Conservation (phyloP, 2,888 invertebrate genomes). For the Euclidia mi region DNA sequence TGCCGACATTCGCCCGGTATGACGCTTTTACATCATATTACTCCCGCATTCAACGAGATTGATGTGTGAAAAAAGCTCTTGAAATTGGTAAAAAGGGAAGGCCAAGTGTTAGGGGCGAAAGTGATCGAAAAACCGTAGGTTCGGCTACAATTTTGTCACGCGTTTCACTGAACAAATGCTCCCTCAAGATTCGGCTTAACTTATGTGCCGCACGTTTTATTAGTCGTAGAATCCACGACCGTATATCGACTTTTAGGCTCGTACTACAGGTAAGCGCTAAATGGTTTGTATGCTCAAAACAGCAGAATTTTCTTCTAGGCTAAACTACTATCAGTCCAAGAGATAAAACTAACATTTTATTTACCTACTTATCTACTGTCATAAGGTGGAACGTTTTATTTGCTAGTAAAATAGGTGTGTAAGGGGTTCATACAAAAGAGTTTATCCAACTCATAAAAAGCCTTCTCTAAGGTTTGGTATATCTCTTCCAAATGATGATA, state of each 20-base stretch:
- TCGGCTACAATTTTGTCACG: constrained; percentile 87
- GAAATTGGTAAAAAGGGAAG: constrained; percentile 89
- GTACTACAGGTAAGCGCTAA: constrained; percentile 71
- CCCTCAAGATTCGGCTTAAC: constrained; percentile 84
- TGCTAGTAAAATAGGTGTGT: constrained; percentile 6
- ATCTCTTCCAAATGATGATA: constrained; percentile 3
- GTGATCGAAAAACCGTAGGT: constrained; percentile 84
- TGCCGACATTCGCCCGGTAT: constrained; percentile 63
- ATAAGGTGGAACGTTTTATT: constrained; percentile 6
- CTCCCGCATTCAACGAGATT: constrained; percentile 83
- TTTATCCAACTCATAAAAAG: constrained; percentile 9
- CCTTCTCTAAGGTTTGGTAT: constrained; percentile 1
- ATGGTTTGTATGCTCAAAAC: constrained; percentile 48
- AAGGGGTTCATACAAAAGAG: constrained; percentile 6
- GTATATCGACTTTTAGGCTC: constrained; percentile 73
- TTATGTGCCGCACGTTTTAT: constrained; percentile 87
- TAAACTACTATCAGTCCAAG: not conserved
- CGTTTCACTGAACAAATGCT: constrained; percentile 87
- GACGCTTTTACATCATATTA: constrained; percentile 83
- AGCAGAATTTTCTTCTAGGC: constrained; percentile 16
- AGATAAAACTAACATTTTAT: constrained; percentile 1
- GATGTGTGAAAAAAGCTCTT: constrained; percentile 87
- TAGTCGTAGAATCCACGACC: constrained; percentile 77
- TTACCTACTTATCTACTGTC: constrained; percentile 2
- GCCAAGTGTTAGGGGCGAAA: constrained; percentile 86